Evolutionary conservation across 1,140 invertebrate species (phyloP).

Genomic region (Gyrodactylus bullatarudis): DNA sequence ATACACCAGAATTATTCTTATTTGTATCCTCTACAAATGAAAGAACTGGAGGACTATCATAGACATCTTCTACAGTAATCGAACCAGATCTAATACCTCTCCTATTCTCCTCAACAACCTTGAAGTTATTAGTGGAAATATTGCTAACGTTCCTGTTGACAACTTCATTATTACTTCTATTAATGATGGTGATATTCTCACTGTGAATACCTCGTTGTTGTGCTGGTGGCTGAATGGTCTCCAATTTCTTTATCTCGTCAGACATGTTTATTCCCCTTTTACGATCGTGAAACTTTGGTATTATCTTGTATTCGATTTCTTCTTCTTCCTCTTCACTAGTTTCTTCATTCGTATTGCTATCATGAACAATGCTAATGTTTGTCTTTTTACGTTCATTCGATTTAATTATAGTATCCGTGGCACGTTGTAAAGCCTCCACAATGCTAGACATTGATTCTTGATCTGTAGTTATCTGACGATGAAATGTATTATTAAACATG

Average conservation of each 20-base stretch:
- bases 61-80: background rate
- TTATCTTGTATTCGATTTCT: background rate
- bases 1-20: too few species aligned
- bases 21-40: background rate
- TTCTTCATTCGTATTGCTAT: background rate
- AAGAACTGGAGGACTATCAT: background rate
- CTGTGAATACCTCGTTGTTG: background rate
- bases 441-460: background rate
- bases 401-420: background rate
- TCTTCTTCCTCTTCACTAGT: background rate
- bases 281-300: background rate
- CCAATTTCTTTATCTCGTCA: too few species aligned
- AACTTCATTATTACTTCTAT: background rate
- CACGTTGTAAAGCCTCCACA: background rate
- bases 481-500: too few species aligned
- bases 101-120: background rate
- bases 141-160: background rate
- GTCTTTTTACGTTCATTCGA: background rate
- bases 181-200: background rate
- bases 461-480: too few species aligned
- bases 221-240: background rate
- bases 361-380: background rate
- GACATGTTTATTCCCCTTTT: background rate
- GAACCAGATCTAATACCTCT: background rate
- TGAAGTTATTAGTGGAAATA: background rate